Evolutionary conservation across 2,888 invertebrate species (phyloP).

Genomic region (Patella depressa): DNA sequence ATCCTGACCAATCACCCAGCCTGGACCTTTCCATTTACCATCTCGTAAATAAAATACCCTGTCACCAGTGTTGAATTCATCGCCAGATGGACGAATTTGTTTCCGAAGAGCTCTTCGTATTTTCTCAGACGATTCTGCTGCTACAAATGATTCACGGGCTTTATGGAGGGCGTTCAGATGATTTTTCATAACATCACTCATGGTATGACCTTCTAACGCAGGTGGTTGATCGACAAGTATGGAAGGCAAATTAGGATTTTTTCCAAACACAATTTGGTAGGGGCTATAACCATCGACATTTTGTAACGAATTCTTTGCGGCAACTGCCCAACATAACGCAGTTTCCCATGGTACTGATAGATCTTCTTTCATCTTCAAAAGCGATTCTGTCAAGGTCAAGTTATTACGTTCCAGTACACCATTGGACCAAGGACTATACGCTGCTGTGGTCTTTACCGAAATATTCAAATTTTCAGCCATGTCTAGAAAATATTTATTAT

Average conservation of each 20-base stretch:
- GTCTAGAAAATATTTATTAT: conserved; percentile 16
- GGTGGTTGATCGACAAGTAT: too few species aligned
- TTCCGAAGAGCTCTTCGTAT: neutral
- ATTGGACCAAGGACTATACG: conserved; percentile 30
- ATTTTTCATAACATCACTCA: too few species aligned
- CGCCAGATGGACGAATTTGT: neutral
- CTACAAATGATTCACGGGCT: neutral
- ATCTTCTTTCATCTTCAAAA: conserved; percentile 22
- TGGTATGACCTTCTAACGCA: too few species aligned
- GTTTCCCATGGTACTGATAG: too few species aligned
- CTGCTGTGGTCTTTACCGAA: conserved; percentile 24
- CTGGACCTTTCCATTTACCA: conserved; percentile 1
- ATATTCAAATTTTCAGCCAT: conserved; percentile 23
- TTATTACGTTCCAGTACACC: conserved; percentile 23
- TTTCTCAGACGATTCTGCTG: conserved; percentile 5
- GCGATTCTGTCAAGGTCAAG: conserved; percentile 19
- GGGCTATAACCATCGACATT: too few species aligned
- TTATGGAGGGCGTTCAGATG: neutral
- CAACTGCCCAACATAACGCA: too few species aligned
- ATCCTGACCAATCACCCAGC: neutral
- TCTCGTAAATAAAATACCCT: neutral
- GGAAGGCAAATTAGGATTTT: too few species aligned
- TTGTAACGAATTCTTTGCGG: too few species aligned
- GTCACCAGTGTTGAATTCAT: neutral
- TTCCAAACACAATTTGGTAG: too few species aligned